Percentiles rank a stretch among this genome's conserved stretches.
Conservation (phyloP, 2,113 vertebrate genomes). For the Pterocles burchelli region DNA sequence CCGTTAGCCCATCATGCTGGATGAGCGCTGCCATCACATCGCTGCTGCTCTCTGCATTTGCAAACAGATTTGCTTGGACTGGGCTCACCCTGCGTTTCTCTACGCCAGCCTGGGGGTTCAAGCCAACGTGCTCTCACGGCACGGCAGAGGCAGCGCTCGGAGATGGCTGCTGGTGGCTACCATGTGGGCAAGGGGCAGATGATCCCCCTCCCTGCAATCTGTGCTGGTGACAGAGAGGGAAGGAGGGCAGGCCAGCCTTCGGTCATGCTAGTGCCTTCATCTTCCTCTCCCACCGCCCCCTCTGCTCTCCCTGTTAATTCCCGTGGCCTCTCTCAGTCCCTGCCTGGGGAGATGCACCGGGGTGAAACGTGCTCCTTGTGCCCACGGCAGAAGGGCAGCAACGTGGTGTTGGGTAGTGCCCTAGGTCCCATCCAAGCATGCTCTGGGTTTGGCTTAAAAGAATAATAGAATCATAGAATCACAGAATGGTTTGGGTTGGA, state of each 20-base stretch:
- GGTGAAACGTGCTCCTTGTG: neutral
- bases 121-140: neutral
- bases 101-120: neutral
- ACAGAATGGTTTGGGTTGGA: too few relatives aligned
- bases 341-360: neutral
- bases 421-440: neutral
- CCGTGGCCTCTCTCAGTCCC: neutral
- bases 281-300: neutral
- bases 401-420: neutral
- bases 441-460: neutral
- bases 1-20: neutral
- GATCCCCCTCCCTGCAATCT: neutral
- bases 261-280: neutral
- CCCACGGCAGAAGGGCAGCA: neutral
- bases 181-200: neutral
- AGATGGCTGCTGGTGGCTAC: neutral
- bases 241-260: neutral
- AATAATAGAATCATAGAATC: too few relatives aligned
- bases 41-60: neutral
- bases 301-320: neutral
- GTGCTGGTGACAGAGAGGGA: neutral
- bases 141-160: neutral
- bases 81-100: neutral
- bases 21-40: neutral
- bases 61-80: slow-evolving; percentile 39